Base-by-base conservation (phyloP, 1,140 invertebrate genomes). In the Colletes latitarsis region DNA sequence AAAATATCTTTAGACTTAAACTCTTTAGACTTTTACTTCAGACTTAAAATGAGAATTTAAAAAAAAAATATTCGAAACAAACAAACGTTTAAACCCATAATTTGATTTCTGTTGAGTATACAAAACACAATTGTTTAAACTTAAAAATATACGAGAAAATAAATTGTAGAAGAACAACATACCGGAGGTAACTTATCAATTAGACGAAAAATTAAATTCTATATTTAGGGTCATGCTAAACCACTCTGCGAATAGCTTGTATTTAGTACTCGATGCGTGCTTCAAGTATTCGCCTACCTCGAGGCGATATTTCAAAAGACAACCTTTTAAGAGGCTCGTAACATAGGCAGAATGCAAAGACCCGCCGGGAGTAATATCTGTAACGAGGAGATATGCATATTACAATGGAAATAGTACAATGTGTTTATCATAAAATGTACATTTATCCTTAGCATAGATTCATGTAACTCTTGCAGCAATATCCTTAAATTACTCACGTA, bases 241-340 rank as follows among this genome's bases (percentile, higher is more conserved):
- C 52, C 66, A 52, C 3, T 17, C 17, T 60, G 46, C 19, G 55
- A 77, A 19, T 63, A 10, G 12, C 30, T 9, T 70, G 75, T 60
- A 41, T 62, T 77, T 77, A 77, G 57, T 60, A 49, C 43, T 46
- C 52, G n/a, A 58, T 60, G 17, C 43, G 21, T 17, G 55, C 4
- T 49, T 77, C 55, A n/a, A 52, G 67, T 15, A 57, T 77, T 77
- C 66, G 15, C 21, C 15, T 60, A 70, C 75, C 75, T 67, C 49
- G 75, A 62, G 75, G 75, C 66, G 57, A 60, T 77, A 77, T 77
- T 77, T 77, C 75, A 77, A 77, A 77, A 77, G 75, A 21, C 21
- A 70, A 77, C 46, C 43, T 70, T 70, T 62, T 70, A 60, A 77
- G 70, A 70, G 21, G 46, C 43, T 19, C 60, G 75, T 49, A 52